Base-by-base conservation (phyloP, 2,888 invertebrate genomes). In the Limnephilus rhombicus region DNA sequence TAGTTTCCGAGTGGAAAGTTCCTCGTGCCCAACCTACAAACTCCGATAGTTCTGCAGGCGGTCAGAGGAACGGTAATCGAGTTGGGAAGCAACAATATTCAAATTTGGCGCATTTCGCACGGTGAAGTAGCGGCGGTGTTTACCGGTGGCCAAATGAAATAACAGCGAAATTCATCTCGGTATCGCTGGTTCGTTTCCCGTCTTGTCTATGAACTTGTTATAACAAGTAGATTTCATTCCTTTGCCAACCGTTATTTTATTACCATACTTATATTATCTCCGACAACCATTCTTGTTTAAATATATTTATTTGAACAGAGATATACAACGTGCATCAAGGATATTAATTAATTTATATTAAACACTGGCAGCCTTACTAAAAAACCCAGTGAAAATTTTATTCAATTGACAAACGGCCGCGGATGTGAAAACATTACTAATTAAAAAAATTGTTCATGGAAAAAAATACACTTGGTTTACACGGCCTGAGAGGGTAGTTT, bases 1-100 rank as follows among this genome's bases (percentile, higher is more conserved):
- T 85, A 85, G 68, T 85, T 85, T 85, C 45, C 41, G 85, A 37
- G 85, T n/a, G 45, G 37, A 85, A 41, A 37, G 85, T 85, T 85
- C 85, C 85, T 18, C 85, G n/a, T 41, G 18, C 85, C 24, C 37
- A 7, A 53, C 53, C 53, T 53, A 7, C 15, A 24, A 18, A 24
- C 18, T 68, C 24, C 9, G 49, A 49, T 49, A 49, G 49, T 49
- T 37, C 49, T 49, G 15, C 13, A 68, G 7, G 41, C 41, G 7
- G 31, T 31, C 31, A 31, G 41, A 41, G 34, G 82, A n/a, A 37
- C 85, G 24, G 85, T 85, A 85, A 85, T 85, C 85, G 85, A 85
- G 85, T 85, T 85, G 41, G n/a, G 12, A 12, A 85, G 41, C 37
- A 85, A 85, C 85, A 85, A 85, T 85, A 85, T 12, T 45, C 45